A percentile compares a stretch with the other conserved stretches of the same genome.
phyloP scores from a whole-genome alignment of 2,888 invertebrate genomes.

The Bedellia somnulentella region DNA sequence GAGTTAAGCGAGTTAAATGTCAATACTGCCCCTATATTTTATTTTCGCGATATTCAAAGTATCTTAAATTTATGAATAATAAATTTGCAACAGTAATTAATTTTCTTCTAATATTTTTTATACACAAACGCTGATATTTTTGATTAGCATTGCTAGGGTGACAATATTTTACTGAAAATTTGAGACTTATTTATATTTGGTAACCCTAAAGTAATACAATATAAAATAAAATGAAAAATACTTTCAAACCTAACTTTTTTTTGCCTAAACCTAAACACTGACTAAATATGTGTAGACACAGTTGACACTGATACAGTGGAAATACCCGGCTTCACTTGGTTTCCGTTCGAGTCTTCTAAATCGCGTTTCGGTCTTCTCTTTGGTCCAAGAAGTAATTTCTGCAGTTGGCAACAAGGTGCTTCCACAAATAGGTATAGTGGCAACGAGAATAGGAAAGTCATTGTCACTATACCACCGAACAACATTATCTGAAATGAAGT shows the following conservation, averaged over 20 bases:
- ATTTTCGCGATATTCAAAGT: too few relatives aligned
- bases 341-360: slow-evolving; percentile 24
- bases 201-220: too few relatives aligned
- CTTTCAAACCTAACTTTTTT: neutral
- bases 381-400: slow-evolving; percentile 36
- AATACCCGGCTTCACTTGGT: slow-evolving; percentile 37
- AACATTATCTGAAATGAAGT: slow-evolving; percentile 39
- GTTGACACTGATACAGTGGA: slow-evolving; percentile 43
- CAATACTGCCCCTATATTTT: too few relatives aligned
- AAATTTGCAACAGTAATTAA: too few relatives aligned
- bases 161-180: too few relatives aligned
- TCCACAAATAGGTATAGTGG: slow-evolving; percentile 45
- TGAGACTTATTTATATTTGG: too few relatives aligned
- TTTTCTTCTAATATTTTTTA: too few relatives aligned
- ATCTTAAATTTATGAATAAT: too few relatives aligned
- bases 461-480: slow-evolving; percentile 39
- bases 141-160: too few relatives aligned
- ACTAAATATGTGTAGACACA: slow-evolving; percentile 45
- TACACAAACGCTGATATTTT: too few relatives aligned
- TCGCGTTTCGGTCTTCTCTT: slow-evolving; percentile 26
- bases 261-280: too few relatives aligned
- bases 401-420: slow-evolving; percentile 41
- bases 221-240: neutral
- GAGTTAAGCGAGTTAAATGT: too few relatives aligned
- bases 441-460: slow-evolving; percentile 32